A percentile compares a stretch with the other conserved stretches of the same genome.
Evolutionary conservation across 2,797 vertebrate species (phyloP).

Genomic region (Octomys mimax): DNA sequence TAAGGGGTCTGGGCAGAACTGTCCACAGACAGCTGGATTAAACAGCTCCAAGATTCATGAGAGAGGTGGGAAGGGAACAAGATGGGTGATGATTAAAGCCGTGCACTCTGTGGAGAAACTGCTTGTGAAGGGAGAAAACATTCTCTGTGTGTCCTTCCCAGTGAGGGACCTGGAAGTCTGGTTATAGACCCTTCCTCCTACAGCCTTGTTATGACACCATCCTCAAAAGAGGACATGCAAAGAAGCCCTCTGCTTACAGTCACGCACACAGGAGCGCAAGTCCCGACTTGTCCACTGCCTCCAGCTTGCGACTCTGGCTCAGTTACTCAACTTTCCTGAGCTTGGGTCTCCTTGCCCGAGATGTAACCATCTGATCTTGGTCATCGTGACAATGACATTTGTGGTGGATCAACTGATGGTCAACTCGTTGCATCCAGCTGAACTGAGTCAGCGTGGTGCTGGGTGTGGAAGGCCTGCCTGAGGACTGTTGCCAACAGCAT

Average conservation of each 20-base stretch:
- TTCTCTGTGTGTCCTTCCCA: not conserved
- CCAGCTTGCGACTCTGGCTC: not conserved
- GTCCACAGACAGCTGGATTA: not conserved
- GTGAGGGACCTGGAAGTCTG: not conserved
- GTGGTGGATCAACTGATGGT: not conserved
- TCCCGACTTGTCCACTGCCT: not conserved
- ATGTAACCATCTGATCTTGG: not conserved
- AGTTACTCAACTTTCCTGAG: not conserved
- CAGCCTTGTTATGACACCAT: not conserved
- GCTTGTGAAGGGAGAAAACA: not conserved
- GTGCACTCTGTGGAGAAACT: not conserved
- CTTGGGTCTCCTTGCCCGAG: not conserved
- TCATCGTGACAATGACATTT: not conserved
- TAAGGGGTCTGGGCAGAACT: not conserved
- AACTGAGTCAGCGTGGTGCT: not conserved
- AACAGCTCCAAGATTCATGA: not conserved
- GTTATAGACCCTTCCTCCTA: not conserved
- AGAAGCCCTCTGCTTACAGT: not conserved
- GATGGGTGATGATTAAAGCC: not conserved
- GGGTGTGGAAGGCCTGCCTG: too few species aligned
- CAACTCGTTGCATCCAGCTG: not conserved
- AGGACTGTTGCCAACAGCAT: not conserved
- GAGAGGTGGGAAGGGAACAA: not conserved
- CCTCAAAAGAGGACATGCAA: constrained; percentile 7
- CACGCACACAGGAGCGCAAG: not conserved